These are phyloP conservation scores for Synergus umbraculus DNA, from an alignment of 2,888 invertebrate species.

Conservation along the genomic window DNA sequence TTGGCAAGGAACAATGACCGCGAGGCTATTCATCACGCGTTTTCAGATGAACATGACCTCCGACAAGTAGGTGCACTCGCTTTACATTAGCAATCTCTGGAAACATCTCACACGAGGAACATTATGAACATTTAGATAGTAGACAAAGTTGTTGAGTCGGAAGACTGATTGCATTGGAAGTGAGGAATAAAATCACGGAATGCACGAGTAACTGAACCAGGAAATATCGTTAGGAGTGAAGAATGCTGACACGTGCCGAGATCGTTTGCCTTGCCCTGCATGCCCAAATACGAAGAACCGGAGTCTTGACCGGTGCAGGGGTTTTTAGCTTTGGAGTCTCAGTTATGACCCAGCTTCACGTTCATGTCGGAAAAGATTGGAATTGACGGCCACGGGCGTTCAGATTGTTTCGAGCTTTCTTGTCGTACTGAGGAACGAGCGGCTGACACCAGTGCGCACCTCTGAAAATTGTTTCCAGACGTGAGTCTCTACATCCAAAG, in stretches of 20 bases:
- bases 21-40: conserved; percentile 36
- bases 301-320: conserved; percentile 9
- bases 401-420: not conserved
- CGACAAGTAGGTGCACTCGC: conserved; percentile 28
- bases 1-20: conserved; percentile 37
- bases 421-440: not conserved
- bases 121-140: not conserved
- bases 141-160: not conserved
- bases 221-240: conserved; percentile 27
- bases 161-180: not conserved
- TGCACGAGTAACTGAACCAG: conserved; percentile 19
- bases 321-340: conserved; percentile 1
- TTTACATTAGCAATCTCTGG: conserved; percentile 1
- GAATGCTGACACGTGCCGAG: conserved; percentile 21
- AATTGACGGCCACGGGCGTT: conserved; percentile 6
- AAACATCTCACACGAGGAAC: not conserved
- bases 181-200: conserved; percentile 4
- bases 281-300: not conserved
- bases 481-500: conserved; percentile 6
- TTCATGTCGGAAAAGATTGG: conserved; percentile 13
- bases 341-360: conserved; percentile 16
- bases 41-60: conserved; percentile 37
- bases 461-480: conserved; percentile 26
- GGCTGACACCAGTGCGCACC: conserved; percentile 27
- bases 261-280: conserved; percentile 11